These are phyloP conservation scores for Vollenhovia emeryi DNA, from an alignment of 1,140 invertebrate genomes.

Conservation along the genomic window DNA sequence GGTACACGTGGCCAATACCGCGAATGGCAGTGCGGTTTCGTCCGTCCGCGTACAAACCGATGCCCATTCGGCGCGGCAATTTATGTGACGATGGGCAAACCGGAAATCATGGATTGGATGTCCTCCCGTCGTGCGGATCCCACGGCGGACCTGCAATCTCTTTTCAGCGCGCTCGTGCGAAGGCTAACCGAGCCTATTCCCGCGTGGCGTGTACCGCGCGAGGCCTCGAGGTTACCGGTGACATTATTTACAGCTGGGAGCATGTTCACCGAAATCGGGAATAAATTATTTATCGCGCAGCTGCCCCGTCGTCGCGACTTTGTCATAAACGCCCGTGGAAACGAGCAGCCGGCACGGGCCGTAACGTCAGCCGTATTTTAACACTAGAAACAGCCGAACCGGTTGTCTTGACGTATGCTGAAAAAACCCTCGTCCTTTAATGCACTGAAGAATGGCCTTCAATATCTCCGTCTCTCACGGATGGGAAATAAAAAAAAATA, in stretches of 20 bases:
- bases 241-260: constrained; percentile 61
- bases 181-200: constrained; percentile 66
- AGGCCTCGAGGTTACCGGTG: constrained; percentile 39
- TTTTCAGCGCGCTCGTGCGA: constrained; percentile 54
- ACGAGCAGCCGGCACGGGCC: constrained; percentile 44
- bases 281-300: constrained; percentile 43
- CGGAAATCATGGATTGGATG: constrained; percentile 79
- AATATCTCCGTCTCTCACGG: neutral
- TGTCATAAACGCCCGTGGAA: constrained; percentile 49
- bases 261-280: constrained; percentile 58
- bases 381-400: constrained; percentile 49
- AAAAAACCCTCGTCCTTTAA: neutral
- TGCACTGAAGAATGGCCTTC: constrained; percentile 10
- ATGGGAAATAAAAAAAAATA: constrained; percentile 8
- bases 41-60: constrained; percentile 75
- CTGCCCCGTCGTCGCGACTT: constrained; percentile 46
- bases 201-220: constrained; percentile 38
- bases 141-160: constrained; percentile 36
- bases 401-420: constrained; percentile 31
- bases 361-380: constrained; percentile 50
- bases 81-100: constrained; percentile 80
- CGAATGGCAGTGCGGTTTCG: constrained; percentile 33
- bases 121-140: constrained; percentile 54
- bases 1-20: constrained; percentile 60
- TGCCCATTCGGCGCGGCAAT: constrained; percentile 77